A percentile compares a stretch with the other conserved stretches of the same genome.
Conservation (phyloP, 2,113 vertebrate genomes). For the Silurus asotus region DNA sequence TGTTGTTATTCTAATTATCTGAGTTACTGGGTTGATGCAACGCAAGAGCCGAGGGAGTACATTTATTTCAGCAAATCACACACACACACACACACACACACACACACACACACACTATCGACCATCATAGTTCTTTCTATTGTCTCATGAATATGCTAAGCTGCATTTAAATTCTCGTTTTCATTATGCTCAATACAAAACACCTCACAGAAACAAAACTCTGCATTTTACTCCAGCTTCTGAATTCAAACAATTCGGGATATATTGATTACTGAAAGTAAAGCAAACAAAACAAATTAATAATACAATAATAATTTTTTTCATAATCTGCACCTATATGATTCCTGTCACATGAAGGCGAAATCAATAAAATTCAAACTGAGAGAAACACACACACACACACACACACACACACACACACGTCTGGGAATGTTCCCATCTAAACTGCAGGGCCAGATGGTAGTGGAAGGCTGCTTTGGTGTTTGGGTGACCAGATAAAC, state of each 20-base stretch:
- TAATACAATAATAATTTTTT: not conserved
- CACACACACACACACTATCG: not conserved
- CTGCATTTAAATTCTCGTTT: not conserved
- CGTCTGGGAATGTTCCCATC: not conserved
- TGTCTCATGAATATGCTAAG: not conserved
- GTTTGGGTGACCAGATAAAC: slow-evolving; percentile 35
- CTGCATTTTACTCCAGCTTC: not conserved
- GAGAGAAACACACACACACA: not conserved
- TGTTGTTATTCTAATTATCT: slow-evolving; percentile 1
- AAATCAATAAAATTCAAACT: not conserved
- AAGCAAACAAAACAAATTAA: not conserved
- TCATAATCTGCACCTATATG: not conserved
- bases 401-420: not conserved
- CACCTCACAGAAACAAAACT: not conserved
- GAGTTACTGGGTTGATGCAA: not conserved
- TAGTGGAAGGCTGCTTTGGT: slow-evolving; percentile 24
- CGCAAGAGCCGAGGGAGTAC: not conserved
- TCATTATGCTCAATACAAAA: not conserved
- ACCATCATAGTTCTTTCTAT: not conserved
- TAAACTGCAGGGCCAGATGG: slow-evolving; percentile 31
- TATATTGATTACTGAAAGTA: not conserved
- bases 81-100: not conserved
- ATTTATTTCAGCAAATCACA: not conserved
- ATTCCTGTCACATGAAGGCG: not conserved
- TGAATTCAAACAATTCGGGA: not conserved